Evolutionary conservation across 2,113 vertebrate genomes (phyloP), one percentile per base, ranked within the genome.

Genomic region (Zosterops lateralis): DNA sequence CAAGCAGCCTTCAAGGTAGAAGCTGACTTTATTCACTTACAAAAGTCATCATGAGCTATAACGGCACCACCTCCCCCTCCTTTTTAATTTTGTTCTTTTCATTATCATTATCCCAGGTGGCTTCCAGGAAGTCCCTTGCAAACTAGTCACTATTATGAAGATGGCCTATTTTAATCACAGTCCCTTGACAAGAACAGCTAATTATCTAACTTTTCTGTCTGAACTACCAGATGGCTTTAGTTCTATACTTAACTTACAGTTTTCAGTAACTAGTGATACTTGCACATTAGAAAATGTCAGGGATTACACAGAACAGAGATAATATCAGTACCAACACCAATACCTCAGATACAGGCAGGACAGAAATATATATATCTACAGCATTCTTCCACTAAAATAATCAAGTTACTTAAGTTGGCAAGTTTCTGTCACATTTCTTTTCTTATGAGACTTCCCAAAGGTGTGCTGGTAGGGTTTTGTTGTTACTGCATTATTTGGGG

Each of bases 91-190:
- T 90, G n/a, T 78, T 93, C 94, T 93, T 95, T 94, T 94, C 81
- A 95, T 96, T 95, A 94, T 75, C 80, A 57, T 70, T 81, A 88
- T 92, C 96, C 96, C 96, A 68, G 70, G 93, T 89, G 94, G 92
- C 44, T 84, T 78, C 67, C 83, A 87, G 89, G 89, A 95, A 94
- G 76, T 78, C 95, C 94, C 95, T 76, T 75, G 81, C 86, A 93
- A 96, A 92, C 83, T 26, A 92, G 76, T 89, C 89, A 57, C 90
- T 89, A 21, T 92, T 94, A 92, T 89, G 65, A 94, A 84, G 73
- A 75, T 95, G 91, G 89, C 91, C 91, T 95, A 95, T 96, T 96
- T 96, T 96, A 96, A 95, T 95, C 89, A 84, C 48, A 89, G 73
- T 95, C 96, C 91, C 96, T 89, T 94, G 95, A 95, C 91, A 90